Conservation (phyloP, 1,140 invertebrate genomes). For the Paracyclopina nana region DNA sequence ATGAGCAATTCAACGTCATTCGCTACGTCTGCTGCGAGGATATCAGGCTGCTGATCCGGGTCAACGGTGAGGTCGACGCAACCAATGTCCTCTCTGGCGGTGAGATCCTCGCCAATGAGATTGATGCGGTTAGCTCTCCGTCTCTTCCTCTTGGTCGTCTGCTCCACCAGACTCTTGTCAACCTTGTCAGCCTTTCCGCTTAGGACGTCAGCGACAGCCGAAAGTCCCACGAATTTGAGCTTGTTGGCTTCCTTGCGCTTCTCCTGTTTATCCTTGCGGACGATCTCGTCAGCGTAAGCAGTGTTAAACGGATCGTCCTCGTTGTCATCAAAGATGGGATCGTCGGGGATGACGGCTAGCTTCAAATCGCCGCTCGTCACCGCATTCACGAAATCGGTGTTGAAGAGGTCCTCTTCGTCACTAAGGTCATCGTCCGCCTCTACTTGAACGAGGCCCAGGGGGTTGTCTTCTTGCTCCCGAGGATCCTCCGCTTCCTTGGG, state of each 20-base stretch:
- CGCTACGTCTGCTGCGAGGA: neutral
- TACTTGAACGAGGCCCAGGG: neutral
- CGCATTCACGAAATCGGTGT: slow-evolving; percentile 14
- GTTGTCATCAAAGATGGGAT: slow-evolving; percentile 2
- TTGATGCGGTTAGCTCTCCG: slow-evolving; percentile 15
- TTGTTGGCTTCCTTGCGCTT: slow-evolving; percentile 7
- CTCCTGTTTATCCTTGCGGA: slow-evolving; percentile 9
- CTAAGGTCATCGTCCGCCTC: slow-evolving; percentile 9
- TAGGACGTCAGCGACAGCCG: slow-evolving; percentile 12
- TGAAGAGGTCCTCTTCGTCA: slow-evolving; percentile 15
- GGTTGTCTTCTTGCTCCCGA: slow-evolving; percentile 5
- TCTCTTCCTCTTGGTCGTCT: slow-evolving; percentile 8
- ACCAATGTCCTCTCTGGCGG: slow-evolving; percentile 14
- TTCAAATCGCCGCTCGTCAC: slow-evolving; percentile 8
- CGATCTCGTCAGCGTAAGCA: slow-evolving; percentile 5
- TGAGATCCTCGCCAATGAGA: slow-evolving; percentile 13
- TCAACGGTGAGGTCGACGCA: neutral
- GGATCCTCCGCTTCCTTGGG: neutral
- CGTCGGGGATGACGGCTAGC: slow-evolving; percentile 12
- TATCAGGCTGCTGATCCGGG: neutral
- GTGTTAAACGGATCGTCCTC: slow-evolving; percentile 15
- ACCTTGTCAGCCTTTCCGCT: slow-evolving; percentile 14
- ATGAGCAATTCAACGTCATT: neutral
- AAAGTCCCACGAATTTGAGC: slow-evolving; percentile 11
- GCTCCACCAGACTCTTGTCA: slow-evolving; percentile 12